phyloP scores from a whole-genome alignment of 2,888 invertebrate genomes.

The Eupithecia centaureata region DNA sequence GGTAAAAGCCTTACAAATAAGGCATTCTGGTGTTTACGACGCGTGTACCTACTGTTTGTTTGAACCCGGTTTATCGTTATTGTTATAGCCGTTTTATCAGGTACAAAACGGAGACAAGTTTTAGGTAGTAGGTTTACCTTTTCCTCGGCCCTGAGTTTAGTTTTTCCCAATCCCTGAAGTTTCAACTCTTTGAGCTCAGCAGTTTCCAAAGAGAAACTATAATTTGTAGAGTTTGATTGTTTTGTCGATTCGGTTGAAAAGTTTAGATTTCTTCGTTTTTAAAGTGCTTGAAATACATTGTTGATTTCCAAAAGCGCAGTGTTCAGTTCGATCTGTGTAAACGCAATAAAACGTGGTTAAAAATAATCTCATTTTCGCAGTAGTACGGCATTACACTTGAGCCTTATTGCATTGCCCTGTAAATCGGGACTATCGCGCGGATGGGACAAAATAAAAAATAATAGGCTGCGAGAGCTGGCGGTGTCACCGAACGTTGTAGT shows the following conservation, averaged over 20 bases:
- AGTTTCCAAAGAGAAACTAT: neutral
- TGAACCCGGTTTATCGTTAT: conserved; percentile 38
- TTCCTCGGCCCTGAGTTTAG: conserved; percentile 4
- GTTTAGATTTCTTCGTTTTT: neutral
- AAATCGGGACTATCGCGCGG: conserved; percentile 56
- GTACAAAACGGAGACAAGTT: conserved; percentile 23
- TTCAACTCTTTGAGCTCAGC: neutral
- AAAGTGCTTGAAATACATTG: neutral
- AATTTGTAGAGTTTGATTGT: neutral
- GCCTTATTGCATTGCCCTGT: conserved; percentile 58
- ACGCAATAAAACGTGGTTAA: conserved; percentile 37
- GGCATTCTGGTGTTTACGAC: conserved; percentile 33
- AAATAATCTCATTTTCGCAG: conserved; percentile 40
- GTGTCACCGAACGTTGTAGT: conserved; percentile 22
- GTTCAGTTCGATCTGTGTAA: conserved; percentile 25
- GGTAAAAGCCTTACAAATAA: conserved; percentile 28
- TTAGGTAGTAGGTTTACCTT: conserved; percentile 16
- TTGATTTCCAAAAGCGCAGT: neutral
- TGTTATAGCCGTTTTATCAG: conserved; percentile 37
- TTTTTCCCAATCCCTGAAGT: neutral
- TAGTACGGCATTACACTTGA: conserved; percentile 50
- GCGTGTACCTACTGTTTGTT: conserved; percentile 30
- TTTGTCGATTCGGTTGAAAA: neutral
- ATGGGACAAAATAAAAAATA: conserved; percentile 75
- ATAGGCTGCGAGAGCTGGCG: conserved; percentile 58